Evolutionary conservation across 2,113 vertebrate genomes (phyloP).

Genomic region (Eulacestoma nigropectus): DNA sequence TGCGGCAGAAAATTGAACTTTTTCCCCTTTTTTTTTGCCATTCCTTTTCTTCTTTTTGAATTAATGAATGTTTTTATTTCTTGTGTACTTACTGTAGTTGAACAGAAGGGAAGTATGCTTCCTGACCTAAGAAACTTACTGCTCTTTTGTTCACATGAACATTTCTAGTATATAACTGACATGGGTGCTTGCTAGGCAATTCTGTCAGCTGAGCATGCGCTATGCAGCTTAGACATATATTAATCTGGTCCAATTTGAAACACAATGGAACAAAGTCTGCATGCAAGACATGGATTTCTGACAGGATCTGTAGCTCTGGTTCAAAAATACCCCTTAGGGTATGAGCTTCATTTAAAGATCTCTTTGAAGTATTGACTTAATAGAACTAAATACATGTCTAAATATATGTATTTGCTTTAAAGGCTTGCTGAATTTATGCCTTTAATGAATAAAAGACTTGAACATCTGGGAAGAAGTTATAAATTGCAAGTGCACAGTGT

Average conservation of each 20-base stretch:
- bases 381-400: slow-evolving; percentile 13
- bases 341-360: background rate
- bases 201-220: background rate
- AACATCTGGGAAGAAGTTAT: background rate
- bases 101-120: background rate
- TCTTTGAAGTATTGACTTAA: slow-evolving; percentile 40
- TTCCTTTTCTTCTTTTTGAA: background rate
- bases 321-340: background rate
- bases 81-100: background rate
- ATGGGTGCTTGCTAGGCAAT: background rate
- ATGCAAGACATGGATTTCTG: background rate
- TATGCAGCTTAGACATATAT: background rate
- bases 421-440: background rate
- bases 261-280: background rate
- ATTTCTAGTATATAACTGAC: background rate
- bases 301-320: background rate
- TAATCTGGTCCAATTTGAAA: background rate
- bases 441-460: background rate
- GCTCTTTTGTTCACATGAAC: background rate
- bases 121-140: background rate
- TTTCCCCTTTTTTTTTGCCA: accelerated
- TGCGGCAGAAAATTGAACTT: background rate
- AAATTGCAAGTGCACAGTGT: background rate
- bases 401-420: slow-evolving; percentile 1
- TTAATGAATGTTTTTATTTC: background rate